Base-by-base conservation (phyloP, 2,888 invertebrate species). In the Drosophila tripunctata region DNA sequence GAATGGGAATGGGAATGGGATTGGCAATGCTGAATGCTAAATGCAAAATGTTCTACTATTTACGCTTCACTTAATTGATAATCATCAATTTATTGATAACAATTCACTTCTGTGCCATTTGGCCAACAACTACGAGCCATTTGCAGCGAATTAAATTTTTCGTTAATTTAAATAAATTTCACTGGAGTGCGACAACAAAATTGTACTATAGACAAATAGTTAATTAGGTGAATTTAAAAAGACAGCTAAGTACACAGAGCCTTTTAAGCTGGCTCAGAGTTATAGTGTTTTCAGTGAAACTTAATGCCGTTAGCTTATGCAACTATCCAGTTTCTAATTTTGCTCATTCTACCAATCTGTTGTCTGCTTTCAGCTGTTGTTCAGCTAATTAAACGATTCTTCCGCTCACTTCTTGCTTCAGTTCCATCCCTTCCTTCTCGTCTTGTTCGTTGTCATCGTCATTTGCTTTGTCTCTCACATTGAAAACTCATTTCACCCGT, bases 11-110 rank as follows among this genome's bases (percentile, higher is more conserved):
- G 27, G 33, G 22, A 41, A 47, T 51, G 61, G 47, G 33, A 47
- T 66, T 35, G 50, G 22, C 10, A 24, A 27, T 27, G 27, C 27
- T 27, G 27, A 27, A 27, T 27, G 1, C 27, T 10, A 15, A 48
- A 44, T 36, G 31, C 21, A 8, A 33, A 40, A 33, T 41, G 36
- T 45, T 54, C 60, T 62, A 63, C n/a, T n/a, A n/a, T 78, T 80
- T 52, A 80, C 79, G 83, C 83, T 79, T 76, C 75, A 80, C 52
- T 79, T 77, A 77, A 75, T 73, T 83, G 70, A 78, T 80, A 83
- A 83, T 83, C 67, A 70, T 50, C 60, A 66, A 80, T 81, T 81
- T 83, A 77, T 81, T 78, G 73, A 74, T 79, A 79, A 66, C 63
- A 74, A 71, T 74, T 58, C 67, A 48, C 14, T 70, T 67, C 67